Base-by-base conservation (phyloP, 2,797 vertebrate species). In the Myotis daubentonii region DNA sequence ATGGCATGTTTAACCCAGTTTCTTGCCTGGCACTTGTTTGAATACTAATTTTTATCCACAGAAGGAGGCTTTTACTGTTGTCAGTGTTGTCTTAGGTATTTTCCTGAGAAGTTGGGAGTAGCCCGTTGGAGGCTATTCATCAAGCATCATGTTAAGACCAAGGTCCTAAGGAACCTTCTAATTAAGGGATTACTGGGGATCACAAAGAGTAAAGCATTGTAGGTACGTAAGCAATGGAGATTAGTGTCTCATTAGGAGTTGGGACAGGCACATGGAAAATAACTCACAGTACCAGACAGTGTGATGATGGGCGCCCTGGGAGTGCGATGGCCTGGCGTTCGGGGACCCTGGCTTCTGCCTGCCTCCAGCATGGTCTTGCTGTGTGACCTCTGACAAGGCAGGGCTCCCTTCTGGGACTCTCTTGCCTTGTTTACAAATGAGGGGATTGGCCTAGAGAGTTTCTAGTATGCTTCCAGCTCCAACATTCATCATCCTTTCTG, bases 381-480 rank as follows among this genome's bases (percentile, higher is more conserved):
- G 22, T 68, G 33, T 89, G 81, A 95, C 84, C 62, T 85, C 3
- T 5, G 76, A 60, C 20, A 25, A 91, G 78, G 66, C 76, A 72
- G 49, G 25, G 49, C 57, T 89, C 60, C 66, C 82, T 94, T 71
- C 93, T 93, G 96, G 94, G 92, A 47, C 22, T 66, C 85, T 51
- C 92, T 88, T 53, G 72, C 65, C 87, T 91, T 96, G 96, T 96
- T 97, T 97, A 94, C 93, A 90, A 94, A 86, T 83, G 44, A 47
- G 4, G 53, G 41, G 47, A 92, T 92, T 74, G 89, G 70, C 80
- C 30, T 80, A 78, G 82, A 96, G 72, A 79, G 62, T 89, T 93
- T 85, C 78, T 85, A 93, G 0, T 10, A 15, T 10, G 75, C 33
- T 57, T 93, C 70, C 19, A 5, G 41, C 51, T 65, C 89, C 53